A percentile compares a stretch with the other conserved stretches of the same genome.
phyloP scores from a whole-genome alignment of 2,888 invertebrate genomes.

The Microctonus brassicae region DNA sequence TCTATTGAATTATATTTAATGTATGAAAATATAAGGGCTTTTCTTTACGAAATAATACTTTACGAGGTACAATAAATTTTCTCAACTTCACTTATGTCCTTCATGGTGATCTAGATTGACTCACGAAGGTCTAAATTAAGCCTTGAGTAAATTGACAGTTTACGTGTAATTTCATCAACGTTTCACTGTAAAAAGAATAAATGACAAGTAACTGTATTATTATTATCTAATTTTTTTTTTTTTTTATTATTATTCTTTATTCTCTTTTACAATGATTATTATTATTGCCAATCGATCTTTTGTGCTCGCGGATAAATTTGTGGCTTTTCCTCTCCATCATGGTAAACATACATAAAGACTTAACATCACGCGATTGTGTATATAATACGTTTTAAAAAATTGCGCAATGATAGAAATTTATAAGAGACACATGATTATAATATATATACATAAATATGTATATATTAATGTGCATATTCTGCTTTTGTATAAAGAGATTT shows the following conservation, averaged over 20 bases:
- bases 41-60: neutral
- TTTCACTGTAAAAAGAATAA: constrained; percentile 5
- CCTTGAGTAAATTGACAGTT: constrained; percentile 30
- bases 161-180: constrained; percentile 18
- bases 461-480: constrained; percentile 32
- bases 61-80: neutral
- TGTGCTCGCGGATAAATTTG: neutral
- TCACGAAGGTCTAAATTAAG: constrained; percentile 20
- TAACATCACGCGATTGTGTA: neutral
- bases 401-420: constrained; percentile 12
- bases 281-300: neutral
- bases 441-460: constrained; percentile 19
- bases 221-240: no score
- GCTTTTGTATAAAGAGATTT: constrained; percentile 3
- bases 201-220: constrained; percentile 1
- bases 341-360: no score
- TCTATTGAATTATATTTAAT: neutral
- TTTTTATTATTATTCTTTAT: neutral
- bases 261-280: neutral
- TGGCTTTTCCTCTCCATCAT: neutral
- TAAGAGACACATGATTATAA: neutral
- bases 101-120: constrained; percentile 30
- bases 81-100: constrained; percentile 27
- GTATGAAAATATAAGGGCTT: neutral
- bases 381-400: neutral